These are phyloP conservation scores for Villa cingulata DNA, from an alignment of 2,888 invertebrate species.

Conservation along the genomic window DNA sequence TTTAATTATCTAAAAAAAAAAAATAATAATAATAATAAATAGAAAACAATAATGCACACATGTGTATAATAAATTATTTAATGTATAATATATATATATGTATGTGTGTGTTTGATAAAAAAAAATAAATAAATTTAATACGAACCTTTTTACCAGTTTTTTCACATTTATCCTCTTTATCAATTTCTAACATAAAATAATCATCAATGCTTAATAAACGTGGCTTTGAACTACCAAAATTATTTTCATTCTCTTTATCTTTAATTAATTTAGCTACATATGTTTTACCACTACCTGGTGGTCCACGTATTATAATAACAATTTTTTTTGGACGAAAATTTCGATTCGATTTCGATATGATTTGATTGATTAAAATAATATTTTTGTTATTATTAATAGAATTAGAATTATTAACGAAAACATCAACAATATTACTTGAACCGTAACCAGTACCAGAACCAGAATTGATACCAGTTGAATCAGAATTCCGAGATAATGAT, in stretches of 20 bases:
- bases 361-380: conserved; percentile 63
- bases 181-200: conserved; percentile 84
- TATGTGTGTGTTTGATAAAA: no score
- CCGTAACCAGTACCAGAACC: no score
- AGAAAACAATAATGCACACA: conserved; percentile 1
- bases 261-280: conserved; percentile 79
- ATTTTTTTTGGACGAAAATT: conserved; percentile 61
- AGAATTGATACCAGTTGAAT: no score
- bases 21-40: conserved; percentile 1
- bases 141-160: conserved; percentile 32
- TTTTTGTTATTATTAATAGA: conserved; percentile 18
- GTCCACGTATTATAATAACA: conserved; percentile 79
- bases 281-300: conserved; percentile 91
- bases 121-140: conserved; percentile 5
- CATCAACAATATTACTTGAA: background rate
- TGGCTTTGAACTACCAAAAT: conserved; percentile 80
- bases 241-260: conserved; percentile 63
- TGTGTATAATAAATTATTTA: background rate
- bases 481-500: no score
- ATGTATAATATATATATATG: background rate
- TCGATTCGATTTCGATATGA: conserved; percentile 68
- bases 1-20: conserved; percentile 33
- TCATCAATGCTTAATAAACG: conserved; percentile 89
- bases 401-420: conserved; percentile 11
- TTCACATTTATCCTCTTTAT: conserved; percentile 43